Percentiles rank a stretch among this genome's conserved stretches.
These are phyloP conservation scores for Macrotus californicus DNA, from an alignment of 2,113 vertebrate species.

Conservation along the genomic window DNA sequence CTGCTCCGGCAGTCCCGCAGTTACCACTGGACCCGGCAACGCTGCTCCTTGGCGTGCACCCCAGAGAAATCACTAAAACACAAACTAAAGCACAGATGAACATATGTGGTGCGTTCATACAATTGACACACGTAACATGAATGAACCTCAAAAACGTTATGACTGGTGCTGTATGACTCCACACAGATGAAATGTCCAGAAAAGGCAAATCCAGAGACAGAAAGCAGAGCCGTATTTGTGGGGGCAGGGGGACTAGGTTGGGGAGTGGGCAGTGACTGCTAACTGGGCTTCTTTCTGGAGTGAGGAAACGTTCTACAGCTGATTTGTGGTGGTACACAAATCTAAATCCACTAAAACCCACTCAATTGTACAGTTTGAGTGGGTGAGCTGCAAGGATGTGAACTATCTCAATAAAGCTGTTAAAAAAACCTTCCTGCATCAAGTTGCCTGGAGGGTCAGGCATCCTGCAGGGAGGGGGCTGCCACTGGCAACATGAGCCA, in stretches of 20 bases:
- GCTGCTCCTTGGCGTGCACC: neutral
- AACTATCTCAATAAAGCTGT: neutral
- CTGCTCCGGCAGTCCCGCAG: neutral
- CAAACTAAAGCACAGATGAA: neutral
- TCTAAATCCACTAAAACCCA: neutral
- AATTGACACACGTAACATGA: neutral
- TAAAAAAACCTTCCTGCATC: neutral
- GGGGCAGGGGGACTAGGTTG: too few relatives aligned
- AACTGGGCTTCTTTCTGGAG: neutral
- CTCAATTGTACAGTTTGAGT: neutral
- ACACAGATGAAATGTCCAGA: neutral
- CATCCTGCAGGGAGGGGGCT: neutral
- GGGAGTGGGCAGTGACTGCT: neutral
- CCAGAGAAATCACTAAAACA: neutral
- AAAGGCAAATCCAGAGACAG: neutral
- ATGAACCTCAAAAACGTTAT: neutral
- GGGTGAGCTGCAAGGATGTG: neutral
- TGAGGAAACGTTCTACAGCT: neutral
- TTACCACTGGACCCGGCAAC: neutral
- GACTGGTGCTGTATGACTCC: neutral
- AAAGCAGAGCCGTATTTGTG: neutral
- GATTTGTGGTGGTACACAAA: neutral
- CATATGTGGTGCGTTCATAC: neutral
- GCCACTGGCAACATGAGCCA: accelerated
- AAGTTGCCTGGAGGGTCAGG: neutral